Percentiles rank a stretch among this genome's conserved stretches.
Conservation (phyloP, 2,888 invertebrate genomes). For the Criorhina ranunculi region DNA sequence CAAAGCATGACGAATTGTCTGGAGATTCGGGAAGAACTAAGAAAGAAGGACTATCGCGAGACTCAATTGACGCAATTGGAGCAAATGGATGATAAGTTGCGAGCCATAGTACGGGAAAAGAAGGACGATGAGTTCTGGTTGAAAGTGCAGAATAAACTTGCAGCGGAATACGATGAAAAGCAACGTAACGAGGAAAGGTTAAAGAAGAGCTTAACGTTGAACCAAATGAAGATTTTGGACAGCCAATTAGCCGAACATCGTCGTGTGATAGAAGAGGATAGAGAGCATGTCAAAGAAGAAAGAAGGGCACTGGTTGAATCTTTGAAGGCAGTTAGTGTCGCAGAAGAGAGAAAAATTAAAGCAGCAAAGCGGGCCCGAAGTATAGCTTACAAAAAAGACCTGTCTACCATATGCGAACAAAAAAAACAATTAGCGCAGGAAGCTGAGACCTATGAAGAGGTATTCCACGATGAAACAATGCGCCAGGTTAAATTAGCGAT, state of each 20-base stretch:
- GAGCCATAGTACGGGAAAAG: slow-evolving; percentile 77
- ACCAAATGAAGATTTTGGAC: slow-evolving; percentile 77
- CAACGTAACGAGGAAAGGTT: slow-evolving; percentile 77
- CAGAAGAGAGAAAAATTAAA: slow-evolving; percentile 78
- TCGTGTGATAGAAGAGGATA: slow-evolving; percentile 65
- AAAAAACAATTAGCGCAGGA: slow-evolving; percentile 78
- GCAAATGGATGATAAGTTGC: slow-evolving; percentile 81
- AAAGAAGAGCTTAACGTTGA: slow-evolving; percentile 77
- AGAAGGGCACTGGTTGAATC: slow-evolving; percentile 42
- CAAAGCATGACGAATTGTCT: slow-evolving; percentile 82
- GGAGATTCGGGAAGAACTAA: slow-evolving; percentile 81
- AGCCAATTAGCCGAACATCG: slow-evolving; percentile 78
- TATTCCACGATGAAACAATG: slow-evolving; percentile 79
- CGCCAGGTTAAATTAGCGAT: slow-evolving; percentile 79
- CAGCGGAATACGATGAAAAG: slow-evolving; percentile 76
- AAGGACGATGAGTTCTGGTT: slow-evolving; percentile 80
- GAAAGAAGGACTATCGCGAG: slow-evolving; percentile 79
- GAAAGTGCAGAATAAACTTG: slow-evolving; percentile 78
- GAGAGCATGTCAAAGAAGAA: background rate
- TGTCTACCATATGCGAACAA: slow-evolving; percentile 77
- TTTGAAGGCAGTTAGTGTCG: slow-evolving; percentile 77
- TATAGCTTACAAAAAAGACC: slow-evolving; percentile 28
- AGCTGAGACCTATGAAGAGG: slow-evolving; percentile 78
- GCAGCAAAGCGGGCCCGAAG: slow-evolving; percentile 78
- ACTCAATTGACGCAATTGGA: slow-evolving; percentile 80